These are phyloP conservation scores for Kradibia gibbosae DNA, from an alignment of 1,140 invertebrate genomes.

Conservation along the genomic window DNA sequence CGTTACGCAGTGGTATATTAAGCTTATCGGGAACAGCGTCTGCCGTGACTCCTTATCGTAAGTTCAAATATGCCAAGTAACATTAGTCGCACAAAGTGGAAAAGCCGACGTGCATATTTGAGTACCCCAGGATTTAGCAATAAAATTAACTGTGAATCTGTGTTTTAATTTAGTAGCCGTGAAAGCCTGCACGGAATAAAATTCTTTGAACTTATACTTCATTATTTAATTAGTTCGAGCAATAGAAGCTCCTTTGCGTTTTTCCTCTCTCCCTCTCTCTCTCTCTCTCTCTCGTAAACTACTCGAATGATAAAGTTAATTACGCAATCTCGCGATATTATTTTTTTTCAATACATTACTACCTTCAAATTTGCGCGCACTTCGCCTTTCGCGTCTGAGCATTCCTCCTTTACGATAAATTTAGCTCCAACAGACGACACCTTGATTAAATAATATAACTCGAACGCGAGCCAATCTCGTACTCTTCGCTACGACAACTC, in stretches of 20 bases:
- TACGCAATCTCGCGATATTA: no score
- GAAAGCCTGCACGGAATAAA: background rate
- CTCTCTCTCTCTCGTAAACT: no score
- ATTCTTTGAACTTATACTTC: background rate
- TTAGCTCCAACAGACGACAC: no score
- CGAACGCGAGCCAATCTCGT: no score
- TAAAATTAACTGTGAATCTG: background rate
- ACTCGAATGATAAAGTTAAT: no score
- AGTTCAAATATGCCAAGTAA: slow-evolving; percentile 13
- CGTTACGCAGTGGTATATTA: slow-evolving; percentile 19
- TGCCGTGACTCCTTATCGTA: slow-evolving; percentile 10
- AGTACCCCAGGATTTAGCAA: background rate
- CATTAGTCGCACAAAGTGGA: background rate
- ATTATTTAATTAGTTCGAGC: background rate
- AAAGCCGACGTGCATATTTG: slow-evolving; percentile 12
- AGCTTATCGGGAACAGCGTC: slow-evolving; percentile 10
- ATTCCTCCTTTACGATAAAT: no score
- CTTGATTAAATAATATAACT: no score
- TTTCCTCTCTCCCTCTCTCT: no score
- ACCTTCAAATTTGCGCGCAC: no score
- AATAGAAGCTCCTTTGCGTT: background rate
- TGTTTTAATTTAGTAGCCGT: background rate
- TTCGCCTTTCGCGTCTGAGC: no score
- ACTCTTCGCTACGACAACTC: no score
- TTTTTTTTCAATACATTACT: no score